Base-by-base conservation (phyloP, 2,113 vertebrate genomes). In the Proteles cristata region DNA sequence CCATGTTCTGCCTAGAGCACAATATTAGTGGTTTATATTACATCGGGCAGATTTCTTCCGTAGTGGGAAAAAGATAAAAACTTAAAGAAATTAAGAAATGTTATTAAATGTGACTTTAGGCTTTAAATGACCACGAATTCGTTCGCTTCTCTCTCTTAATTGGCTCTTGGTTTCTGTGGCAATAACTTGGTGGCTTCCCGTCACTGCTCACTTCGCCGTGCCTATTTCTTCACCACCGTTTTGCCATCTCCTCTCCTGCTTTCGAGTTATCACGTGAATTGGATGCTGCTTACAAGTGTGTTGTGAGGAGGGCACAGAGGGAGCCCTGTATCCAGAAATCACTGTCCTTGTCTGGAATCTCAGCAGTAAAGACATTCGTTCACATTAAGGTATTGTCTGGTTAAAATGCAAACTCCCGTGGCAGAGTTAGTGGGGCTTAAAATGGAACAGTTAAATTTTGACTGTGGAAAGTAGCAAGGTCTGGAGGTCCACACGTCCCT, bases 1-100 rank as follows among this genome's bases (percentile, higher is more conserved):
- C 66, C 14, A 0, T 98, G 98, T 98, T 98, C 98, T 97, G 98
- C 98, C 98, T 98, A 90, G 95, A 98, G 98, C 96, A 94, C 68
- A 93, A 45, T 95, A 98, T 98, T 97, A 98, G 97, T 84, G 96
- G 97, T 95, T 98, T 98, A 94, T 79, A 88, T 89, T 90, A 26
- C 33, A 93, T 35, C 25, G 83, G 93, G 92, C 79, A 94, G 89
- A 92, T 92, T 96, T 93, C 93, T 84, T 97, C 96, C 95, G 89
- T 68, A n/a, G 83, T 0, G 74, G 77, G 86, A 88, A 95, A 97
- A 97, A 66, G 82, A 94, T 58, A 84, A 96, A 96, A 97, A 91
- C 50, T 69, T 90, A 53, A 98, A 96, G 87, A 90, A 96, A 89
- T 94, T 31, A 95, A 92, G 48, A 93, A 95, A 85, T 31, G 76